phyloP scores from a whole-genome alignment of 1,140 invertebrate genomes.

The Heterodera schachtii region DNA sequence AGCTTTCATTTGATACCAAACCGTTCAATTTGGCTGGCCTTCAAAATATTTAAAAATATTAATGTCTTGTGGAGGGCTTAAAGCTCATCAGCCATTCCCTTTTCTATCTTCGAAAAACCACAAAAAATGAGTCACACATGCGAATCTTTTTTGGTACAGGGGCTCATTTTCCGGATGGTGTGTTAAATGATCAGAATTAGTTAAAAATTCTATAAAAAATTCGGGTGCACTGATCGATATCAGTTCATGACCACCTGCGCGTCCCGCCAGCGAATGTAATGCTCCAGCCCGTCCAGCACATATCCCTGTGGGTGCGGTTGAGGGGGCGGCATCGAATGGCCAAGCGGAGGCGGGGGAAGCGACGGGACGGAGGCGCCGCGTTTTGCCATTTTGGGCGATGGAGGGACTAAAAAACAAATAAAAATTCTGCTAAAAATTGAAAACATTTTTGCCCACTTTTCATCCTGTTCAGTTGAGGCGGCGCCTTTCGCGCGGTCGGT shows the following conservation, averaged over 20 bases:
- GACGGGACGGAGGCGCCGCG: neutral
- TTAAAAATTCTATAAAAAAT: too few relatives aligned
- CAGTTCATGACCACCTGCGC: constrained; percentile 14
- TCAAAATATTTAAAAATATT: too few relatives aligned
- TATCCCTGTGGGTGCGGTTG: constrained; percentile 44
- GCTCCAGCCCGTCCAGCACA: constrained; percentile 55
- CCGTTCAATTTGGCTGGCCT: too few relatives aligned
- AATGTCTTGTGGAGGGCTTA: too few relatives aligned
- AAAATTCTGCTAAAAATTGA: neutral
- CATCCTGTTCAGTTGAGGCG: constrained; percentile 32
- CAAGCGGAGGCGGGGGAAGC: neutral
- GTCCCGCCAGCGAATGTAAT: constrained; percentile 56
- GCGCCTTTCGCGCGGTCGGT: constrained; percentile 56
- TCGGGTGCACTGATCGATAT: too few relatives aligned
- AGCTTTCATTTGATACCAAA: too few relatives aligned
- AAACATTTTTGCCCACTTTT: neutral
- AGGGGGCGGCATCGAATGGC: neutral
- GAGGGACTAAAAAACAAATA: neutral
- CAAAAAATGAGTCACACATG: too few relatives aligned
- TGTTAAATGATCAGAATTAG: too few relatives aligned
- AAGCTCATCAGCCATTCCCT: too few relatives aligned
- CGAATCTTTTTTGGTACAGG: too few relatives aligned
- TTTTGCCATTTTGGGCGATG: constrained; percentile 1
- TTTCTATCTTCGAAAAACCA: too few relatives aligned
- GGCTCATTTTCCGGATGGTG: too few relatives aligned